Percentiles rank a stretch among this genome's conserved stretches.
Conservation (phyloP, 1,140 invertebrate species). For the Euwallacea fornicatus region DNA sequence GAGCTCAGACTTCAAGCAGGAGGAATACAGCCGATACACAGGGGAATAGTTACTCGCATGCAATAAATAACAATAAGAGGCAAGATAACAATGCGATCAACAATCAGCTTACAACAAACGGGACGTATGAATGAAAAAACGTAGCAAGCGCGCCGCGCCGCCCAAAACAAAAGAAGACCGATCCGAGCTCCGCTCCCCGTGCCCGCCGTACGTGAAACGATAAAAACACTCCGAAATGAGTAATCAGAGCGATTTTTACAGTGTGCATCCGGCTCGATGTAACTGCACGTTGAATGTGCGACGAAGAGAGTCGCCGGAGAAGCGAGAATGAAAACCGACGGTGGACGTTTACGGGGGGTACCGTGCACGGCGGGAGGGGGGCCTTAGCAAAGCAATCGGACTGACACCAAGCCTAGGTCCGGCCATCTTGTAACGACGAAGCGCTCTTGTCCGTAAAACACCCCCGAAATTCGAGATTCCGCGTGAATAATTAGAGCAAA, state of each 20-base stretch:
- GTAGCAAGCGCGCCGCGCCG: background rate
- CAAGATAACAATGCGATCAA: background rate
- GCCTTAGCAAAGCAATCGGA: constrained; percentile 54
- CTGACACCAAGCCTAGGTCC: constrained; percentile 55
- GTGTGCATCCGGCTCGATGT: constrained; percentile 52
- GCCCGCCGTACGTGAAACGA: constrained; percentile 35
- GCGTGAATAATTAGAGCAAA: constrained; percentile 44
- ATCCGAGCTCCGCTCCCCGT: constrained; percentile 17
- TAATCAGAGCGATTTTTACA: constrained; percentile 52
- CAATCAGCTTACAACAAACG: background rate
- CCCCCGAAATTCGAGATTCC: constrained; percentile 46
- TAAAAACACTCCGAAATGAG: constrained; percentile 49
- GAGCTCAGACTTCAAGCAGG: no score
- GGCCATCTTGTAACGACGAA: constrained; percentile 54
- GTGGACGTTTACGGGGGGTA: constrained; percentile 52
- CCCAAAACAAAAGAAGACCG: constrained; percentile 19
- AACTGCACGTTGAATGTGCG: constrained; percentile 51
- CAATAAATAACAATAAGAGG: background rate
- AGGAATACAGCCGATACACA: background rate
- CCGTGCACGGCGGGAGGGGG: constrained; percentile 51
- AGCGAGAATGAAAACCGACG: constrained; percentile 52
- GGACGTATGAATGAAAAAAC: background rate
- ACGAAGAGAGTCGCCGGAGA: constrained; percentile 49
- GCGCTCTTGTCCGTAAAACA: constrained; percentile 50
- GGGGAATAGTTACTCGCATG: background rate